A percentile compares a stretch with the other conserved stretches of the same genome.
These are phyloP conservation scores for Cottoperca gobio DNA, from an alignment of 2,797 vertebrate species.

Conservation along the genomic window DNA sequence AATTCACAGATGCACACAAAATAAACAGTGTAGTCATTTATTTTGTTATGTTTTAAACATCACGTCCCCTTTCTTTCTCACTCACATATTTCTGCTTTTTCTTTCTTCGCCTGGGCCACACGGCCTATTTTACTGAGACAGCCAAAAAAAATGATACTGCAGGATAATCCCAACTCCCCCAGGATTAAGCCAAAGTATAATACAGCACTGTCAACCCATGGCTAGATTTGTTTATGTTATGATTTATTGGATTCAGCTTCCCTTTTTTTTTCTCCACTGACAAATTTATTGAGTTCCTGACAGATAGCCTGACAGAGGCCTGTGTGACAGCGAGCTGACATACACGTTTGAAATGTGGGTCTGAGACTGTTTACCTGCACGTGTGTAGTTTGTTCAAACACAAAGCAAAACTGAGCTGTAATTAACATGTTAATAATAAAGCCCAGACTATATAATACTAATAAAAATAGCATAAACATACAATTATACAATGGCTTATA, in stretches of 20 bases:
- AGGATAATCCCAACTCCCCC: slow-evolving; percentile 72
- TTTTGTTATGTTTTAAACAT: background rate
- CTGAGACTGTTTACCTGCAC: slow-evolving; percentile 56
- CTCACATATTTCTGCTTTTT: slow-evolving; percentile 46
- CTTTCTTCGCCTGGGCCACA: slow-evolving; percentile 32
- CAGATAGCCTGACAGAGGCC: slow-evolving; percentile 65
- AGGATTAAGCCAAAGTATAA: slow-evolving; percentile 70
- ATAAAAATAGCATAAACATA: background rate
- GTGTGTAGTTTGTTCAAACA: slow-evolving; percentile 12
- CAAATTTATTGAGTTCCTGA: slow-evolving; percentile 77
- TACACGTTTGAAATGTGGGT: slow-evolving; percentile 35
- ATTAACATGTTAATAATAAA: slow-evolving; percentile 2
- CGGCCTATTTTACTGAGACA: slow-evolving; percentile 50
- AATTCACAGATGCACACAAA: slow-evolving; percentile 1
- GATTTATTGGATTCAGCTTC: slow-evolving; percentile 76
- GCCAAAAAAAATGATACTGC: slow-evolving; percentile 59
- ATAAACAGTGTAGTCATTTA: background rate
- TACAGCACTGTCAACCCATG: slow-evolving; percentile 72
- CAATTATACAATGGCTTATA: background rate
- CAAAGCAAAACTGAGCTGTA: slow-evolving; percentile 6
- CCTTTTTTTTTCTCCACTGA: slow-evolving; percentile 39
- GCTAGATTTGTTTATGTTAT: slow-evolving; percentile 76
- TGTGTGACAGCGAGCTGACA: slow-evolving; percentile 66
- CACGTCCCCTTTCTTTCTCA: slow-evolving; percentile 10
- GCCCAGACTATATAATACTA: no score